Conservation (phyloP, 2,888 invertebrate species). For the Prosapia bicincta region DNA sequence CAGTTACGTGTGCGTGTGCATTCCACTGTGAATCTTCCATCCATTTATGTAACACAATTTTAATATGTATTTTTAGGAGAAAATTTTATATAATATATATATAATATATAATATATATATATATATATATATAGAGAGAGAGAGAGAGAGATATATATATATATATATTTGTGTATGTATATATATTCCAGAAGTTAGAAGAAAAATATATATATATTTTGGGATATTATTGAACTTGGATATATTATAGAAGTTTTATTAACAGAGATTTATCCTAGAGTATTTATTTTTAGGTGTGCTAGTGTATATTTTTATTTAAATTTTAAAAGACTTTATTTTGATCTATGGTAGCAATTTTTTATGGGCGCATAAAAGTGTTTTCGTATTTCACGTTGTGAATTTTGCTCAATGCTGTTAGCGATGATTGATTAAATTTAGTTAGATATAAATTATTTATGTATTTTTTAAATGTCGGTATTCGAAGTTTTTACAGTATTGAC, state of each 20-base stretch:
- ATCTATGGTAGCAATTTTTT: not conserved
- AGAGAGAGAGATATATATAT: too few species aligned
- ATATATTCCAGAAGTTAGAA: conserved; percentile 8
- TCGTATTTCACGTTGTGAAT: not conserved
- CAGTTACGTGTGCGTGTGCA: not conserved
- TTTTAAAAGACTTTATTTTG: not conserved
- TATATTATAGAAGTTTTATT: not conserved
- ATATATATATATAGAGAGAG: too few species aligned
- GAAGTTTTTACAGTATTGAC: too few species aligned
- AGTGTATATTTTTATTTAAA: not conserved
- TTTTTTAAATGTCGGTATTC: too few species aligned
- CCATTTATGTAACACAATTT: conserved; percentile 18
- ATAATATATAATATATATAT: too few species aligned
- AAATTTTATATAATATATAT: conserved; percentile 24
- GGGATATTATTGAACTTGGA: conserved; percentile 13
- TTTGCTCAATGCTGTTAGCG: not conserved
- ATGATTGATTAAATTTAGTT: not conserved
- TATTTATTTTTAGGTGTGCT: not conserved
- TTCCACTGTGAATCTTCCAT: conserved; percentile 21
- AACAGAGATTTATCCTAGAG: not conserved
- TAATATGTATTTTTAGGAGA: conserved; percentile 28
- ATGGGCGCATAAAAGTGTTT: not conserved
- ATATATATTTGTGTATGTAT: too few species aligned
- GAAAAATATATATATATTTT: conserved; percentile 22
- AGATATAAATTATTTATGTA: too few species aligned